Evolutionary conservation across 2,888 invertebrate species (phyloP).

Genomic region (Pristionchus arcanus): DNA sequence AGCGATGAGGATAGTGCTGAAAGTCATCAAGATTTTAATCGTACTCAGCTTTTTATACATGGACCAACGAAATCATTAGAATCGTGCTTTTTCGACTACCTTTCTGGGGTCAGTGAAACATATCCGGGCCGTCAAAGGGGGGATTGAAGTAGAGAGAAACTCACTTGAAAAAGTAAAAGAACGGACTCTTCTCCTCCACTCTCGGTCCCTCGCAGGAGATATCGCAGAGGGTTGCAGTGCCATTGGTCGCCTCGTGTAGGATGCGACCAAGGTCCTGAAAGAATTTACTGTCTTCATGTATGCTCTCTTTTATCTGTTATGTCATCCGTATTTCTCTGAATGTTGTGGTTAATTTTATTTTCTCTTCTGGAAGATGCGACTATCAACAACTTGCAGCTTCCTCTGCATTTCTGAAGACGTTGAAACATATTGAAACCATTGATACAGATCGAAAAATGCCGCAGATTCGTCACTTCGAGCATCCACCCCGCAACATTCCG

Average conservation of each 20-base stretch:
- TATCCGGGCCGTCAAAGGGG: background rate
- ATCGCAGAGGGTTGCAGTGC: background rate
- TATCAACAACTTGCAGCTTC: background rate
- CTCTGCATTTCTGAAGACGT: background rate
- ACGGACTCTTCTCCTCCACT: background rate
- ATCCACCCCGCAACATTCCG: no score
- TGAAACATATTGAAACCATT: background rate
- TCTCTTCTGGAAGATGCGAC: background rate
- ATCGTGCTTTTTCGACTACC: background rate
- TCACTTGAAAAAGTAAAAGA: constrained; percentile 24
- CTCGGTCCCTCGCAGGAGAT: background rate
- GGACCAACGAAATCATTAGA: background rate
- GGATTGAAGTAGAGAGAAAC: background rate
- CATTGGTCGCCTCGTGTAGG: background rate
- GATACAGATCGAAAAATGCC: background rate
- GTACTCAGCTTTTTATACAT: no score
- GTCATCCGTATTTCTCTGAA: no score
- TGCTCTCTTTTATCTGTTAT: no score
- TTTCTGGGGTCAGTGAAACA: background rate
- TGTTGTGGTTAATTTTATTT: background rate
- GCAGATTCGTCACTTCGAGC: no score
- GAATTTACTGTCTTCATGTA: no score
- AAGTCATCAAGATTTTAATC: background rate
- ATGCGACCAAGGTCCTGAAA: background rate
- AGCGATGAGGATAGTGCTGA: background rate